A percentile compares a stretch with the other conserved stretches of the same genome.
Conservation (phyloP, 2,113 vertebrate genomes). For the Pogona vitticeps region DNA sequence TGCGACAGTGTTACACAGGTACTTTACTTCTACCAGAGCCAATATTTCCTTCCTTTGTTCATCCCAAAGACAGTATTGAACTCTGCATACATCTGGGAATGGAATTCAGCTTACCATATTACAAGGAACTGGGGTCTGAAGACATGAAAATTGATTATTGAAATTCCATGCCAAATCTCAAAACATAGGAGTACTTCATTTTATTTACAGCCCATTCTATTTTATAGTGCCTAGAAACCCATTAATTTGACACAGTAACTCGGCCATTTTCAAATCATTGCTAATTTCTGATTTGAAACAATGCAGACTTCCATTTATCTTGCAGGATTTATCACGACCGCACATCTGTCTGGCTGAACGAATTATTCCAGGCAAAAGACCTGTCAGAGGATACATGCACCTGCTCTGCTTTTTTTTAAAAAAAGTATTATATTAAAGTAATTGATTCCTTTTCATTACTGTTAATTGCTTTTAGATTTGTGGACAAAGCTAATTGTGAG, state of each 20-base stretch:
- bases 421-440: constrained; percentile 70
- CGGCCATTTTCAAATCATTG: constrained; percentile 10
- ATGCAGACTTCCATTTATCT: constrained; percentile 66
- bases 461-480: constrained; percentile 69
- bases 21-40: neutral
- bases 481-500: constrained; percentile 54
- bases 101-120: neutral
- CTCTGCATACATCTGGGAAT: neutral
- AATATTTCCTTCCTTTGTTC: neutral
- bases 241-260: neutral
- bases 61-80: neutral
- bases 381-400: constrained; percentile 70
- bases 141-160: neutral
- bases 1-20: neutral
- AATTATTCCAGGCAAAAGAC: constrained; percentile 68
- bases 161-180: neutral
- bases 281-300: constrained; percentile 60
- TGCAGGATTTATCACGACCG: constrained; percentile 62
- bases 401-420: constrained; percentile 15
- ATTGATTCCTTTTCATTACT: constrained; percentile 60
- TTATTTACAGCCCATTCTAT: neutral
- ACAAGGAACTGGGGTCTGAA: neutral
- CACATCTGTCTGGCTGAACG: constrained; percentile 58
- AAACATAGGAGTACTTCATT: too few relatives aligned
- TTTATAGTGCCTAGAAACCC: neutral